A percentile compares a stretch with the other conserved stretches of the same genome.
phyloP scores from a whole-genome alignment of 2,113 vertebrate species.

The Peromyscus californicus region DNA sequence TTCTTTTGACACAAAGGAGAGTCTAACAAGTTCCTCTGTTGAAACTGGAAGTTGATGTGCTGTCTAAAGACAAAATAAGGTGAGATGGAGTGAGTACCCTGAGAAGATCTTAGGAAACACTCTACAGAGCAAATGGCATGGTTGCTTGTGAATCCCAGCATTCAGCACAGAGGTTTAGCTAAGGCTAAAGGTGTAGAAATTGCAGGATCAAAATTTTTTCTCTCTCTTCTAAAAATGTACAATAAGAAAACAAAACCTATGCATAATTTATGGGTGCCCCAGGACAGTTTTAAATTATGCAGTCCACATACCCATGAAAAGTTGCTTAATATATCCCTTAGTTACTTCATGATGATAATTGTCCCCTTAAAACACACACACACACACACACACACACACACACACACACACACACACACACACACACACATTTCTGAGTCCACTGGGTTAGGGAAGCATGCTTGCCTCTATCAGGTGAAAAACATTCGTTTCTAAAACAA shows the following conservation, averaged over 20 bases:
- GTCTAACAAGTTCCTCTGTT: not conserved
- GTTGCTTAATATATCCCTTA: conserved; percentile 84
- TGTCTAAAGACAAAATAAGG: not conserved
- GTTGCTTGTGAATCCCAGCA: not conserved
- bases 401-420: not conserved
- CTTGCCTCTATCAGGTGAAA: conserved; percentile 74
- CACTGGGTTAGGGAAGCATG: conserved; percentile 74
- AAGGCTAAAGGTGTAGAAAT: conserved; percentile 39
- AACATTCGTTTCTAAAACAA: conserved; percentile 81
- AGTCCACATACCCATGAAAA: conserved; percentile 83
- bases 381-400: not conserved
- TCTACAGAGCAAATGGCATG: not conserved
- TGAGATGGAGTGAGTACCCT: not conserved
- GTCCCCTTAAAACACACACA: not conserved
- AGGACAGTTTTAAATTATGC: conserved; percentile 89
- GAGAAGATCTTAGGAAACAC: not conserved
- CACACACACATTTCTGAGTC: conserved; percentile 73
- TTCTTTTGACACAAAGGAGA: not conserved
- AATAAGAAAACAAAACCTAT: conserved; percentile 87
- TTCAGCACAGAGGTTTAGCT: conserved; percentile 41
- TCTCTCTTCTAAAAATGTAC: conserved; percentile 81
- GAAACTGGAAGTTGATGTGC: not conserved
- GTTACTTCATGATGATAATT: conserved; percentile 83
- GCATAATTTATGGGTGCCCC: conserved; percentile 88
- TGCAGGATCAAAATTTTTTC: conserved; percentile 72